Evolutionary conservation across 2,888 invertebrate genomes (phyloP).

Genomic region (Leptogaster cylindrica): DNA sequence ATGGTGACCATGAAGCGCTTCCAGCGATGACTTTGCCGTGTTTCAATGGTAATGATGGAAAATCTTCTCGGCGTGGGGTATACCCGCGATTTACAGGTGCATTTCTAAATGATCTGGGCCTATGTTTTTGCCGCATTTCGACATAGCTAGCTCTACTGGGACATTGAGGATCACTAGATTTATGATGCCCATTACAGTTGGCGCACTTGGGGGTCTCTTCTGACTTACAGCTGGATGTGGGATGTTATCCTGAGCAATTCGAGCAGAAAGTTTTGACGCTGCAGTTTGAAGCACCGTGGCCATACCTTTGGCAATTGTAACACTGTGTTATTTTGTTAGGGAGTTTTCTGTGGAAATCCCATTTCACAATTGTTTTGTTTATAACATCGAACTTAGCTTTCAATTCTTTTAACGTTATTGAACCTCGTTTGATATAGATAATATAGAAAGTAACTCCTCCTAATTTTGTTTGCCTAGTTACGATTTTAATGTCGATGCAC

Average conservation of each 20-base stretch:
- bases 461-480: background rate
- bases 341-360: background rate
- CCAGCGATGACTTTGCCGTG: too few relatives aligned
- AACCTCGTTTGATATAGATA: background rate
- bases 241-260: background rate
- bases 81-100: too few relatives aligned
- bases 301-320: too few relatives aligned
- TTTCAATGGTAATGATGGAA: too few relatives aligned
- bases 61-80: too few relatives aligned
- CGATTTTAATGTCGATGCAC: background rate
- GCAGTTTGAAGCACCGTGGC: too few relatives aligned
- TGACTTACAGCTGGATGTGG: background rate
- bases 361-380: background rate
- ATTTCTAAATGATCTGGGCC: too few relatives aligned
- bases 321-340: too few relatives aligned
- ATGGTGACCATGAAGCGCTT: background rate
- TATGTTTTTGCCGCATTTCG: background rate
- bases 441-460: background rate
- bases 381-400: background rate
- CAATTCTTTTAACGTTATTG: background rate
- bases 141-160: background rate
- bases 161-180: background rate
- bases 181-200: background rate
- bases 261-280: too few relatives aligned
- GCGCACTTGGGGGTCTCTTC: background rate